Base-by-base conservation (phyloP, 2,797 vertebrate species). In the Intellagama lesueurii region DNA sequence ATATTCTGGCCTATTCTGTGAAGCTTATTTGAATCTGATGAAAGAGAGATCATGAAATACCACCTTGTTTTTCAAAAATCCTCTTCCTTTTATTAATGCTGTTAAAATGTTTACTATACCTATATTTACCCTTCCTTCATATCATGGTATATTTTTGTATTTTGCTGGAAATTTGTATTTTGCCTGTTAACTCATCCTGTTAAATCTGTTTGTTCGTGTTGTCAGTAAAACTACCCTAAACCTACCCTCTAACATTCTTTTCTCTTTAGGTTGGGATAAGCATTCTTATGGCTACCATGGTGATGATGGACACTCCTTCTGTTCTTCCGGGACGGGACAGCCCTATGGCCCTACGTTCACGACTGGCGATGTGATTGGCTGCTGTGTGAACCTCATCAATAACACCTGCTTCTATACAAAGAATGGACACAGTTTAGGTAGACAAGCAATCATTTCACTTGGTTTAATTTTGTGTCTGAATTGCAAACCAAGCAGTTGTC, bases 361-460 rank as follows among this genome's bases (percentile, higher is more conserved):
- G 91, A 98, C 97, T 4, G 97, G 97, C 76, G 97, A 98, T 3
- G 97, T 97, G 47, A 97, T 97, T 0, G 97, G 97, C 94, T 97
- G 97, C 95, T 98, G 97, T 2, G 96, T 97, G 90, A 98, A 98
- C 96, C 98, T 98, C 14, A 98, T 98, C 95, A 98, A 98, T 88
- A 97, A 98, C 47, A 98, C 98, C 89, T 98, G 98, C 95, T 98
- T 98, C 96, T 97, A 98, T 97, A 99, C 99, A 12, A 99, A 99
- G 96, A 99, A 99, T 6, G 99, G 99, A 89, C 98, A 99, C 97
- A 99, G 99, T 95, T 96, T 99, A 95, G 99, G 99, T 99, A 92
- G 91, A 96, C 91, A 81, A 52, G 87, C 24, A 44, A 40, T 0
- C 14, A 0, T 60, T 86, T 56, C 35, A 40, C 35, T 26, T 44